phyloP scores from a whole-genome alignment of 2,888 invertebrate genomes.

The Synergus japonicus region DNA sequence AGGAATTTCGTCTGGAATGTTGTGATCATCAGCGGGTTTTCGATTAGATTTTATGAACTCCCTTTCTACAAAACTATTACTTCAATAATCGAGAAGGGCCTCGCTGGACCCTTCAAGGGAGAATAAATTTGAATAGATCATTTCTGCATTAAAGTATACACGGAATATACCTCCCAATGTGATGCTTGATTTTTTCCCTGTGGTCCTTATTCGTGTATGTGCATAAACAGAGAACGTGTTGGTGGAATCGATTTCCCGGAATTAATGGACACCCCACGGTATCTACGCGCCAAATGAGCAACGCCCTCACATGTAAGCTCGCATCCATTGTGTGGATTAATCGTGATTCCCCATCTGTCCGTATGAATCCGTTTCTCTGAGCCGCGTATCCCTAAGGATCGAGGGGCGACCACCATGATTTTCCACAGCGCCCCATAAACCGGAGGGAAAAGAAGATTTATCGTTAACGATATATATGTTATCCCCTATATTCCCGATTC shows the following conservation, averaged over 20 bases:
- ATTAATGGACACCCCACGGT: constrained; percentile 67
- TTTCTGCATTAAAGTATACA: constrained; percentile 33
- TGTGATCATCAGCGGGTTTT: constrained; percentile 11
- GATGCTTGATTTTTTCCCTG: neutral
- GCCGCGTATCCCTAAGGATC: constrained; percentile 52
- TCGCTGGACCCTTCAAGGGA: constrained; percentile 18
- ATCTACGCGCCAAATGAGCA: constrained; percentile 68
- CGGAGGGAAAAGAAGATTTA: constrained; percentile 60
- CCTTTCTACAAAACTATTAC: constrained; percentile 22
- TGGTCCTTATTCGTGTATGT: constrained; percentile 23
- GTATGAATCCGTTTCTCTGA: constrained; percentile 57
- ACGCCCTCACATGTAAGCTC: constrained; percentile 65
- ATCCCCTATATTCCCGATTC: constrained; percentile 47
- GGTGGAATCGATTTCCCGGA: constrained; percentile 67
- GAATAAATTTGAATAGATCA: constrained; percentile 73
- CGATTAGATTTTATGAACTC: constrained; percentile 38
- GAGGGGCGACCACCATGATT: constrained; percentile 66
- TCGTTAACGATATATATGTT: constrained; percentile 50
- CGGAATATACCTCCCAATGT: constrained; percentile 27
- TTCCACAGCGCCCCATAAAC: constrained; percentile 52
- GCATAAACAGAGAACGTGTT: constrained; percentile 43
- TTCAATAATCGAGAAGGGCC: constrained; percentile 21
- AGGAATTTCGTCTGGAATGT: constrained; percentile 10
- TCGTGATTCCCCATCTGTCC: constrained; percentile 72
- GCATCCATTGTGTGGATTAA: constrained; percentile 66